Base-by-base conservation (phyloP, 2,113 vertebrate genomes). In the Heterotilapia buettikoferi region DNA sequence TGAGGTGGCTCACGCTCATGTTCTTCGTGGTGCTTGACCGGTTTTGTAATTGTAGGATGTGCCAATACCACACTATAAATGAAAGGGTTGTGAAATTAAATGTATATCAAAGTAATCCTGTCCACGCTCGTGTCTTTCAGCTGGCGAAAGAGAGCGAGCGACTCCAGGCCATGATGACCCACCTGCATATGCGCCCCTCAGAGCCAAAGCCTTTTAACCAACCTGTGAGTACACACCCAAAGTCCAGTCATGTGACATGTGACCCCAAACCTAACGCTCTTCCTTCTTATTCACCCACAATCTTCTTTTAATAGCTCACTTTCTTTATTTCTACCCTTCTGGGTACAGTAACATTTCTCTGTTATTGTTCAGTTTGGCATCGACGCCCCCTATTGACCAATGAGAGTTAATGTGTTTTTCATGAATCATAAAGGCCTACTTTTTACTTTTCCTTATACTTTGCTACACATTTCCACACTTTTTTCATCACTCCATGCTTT, bases 151-250 rank as follows among this genome's bases (percentile, higher is more conserved):
- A 99, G 96, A 99, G 98, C 0, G 99, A 99, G 95, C 97, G 99
- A 89, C 97, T 99, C 78, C 98, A 99, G 92, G 98, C 99, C 19
- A 99, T 99, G 99, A 99, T 99, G 99, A 97, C 99, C 85, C 99
- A 99, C 90, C 97, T 99, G 90, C 99, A 99, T 96, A 99, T 99
- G 99, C 97, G 99, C 92, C 98, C 99, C 61, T 98, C 98, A 5
- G 99, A 99, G 97, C 99, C 99, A 95, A 99, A 99, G 96, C 97
- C 98, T 95, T 99, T 98, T 95, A 98, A 97, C 96, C 98, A 99
- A 89, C 98, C 99, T 93, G 99, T 99, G 86, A 95, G 95, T 94
- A 80, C 59, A 87, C 29, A 71, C 31, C 6, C 26, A 6, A 38
- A 57, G 24, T 31, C 10, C 9, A 52, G 24, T 33, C 6, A 54